phyloP scores from a whole-genome alignment of 2,797 vertebrate genomes.

The Sebastiscus tertius region DNA sequence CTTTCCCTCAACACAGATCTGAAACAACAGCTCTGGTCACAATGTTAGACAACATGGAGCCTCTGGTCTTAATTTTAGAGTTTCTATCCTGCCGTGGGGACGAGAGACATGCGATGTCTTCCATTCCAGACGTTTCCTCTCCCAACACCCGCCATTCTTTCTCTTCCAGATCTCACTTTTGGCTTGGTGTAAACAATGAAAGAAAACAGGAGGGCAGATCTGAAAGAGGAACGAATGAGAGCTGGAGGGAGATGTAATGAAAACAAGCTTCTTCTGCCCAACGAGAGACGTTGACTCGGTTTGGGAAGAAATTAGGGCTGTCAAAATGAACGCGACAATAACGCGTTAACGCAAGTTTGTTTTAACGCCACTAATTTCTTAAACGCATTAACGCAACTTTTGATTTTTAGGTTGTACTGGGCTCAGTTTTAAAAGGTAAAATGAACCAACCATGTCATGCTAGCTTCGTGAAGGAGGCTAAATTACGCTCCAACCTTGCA shows the following conservation, averaged over 20 bases:
- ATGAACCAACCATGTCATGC: no score
- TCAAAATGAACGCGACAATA: no score
- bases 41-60: conserved; percentile 7
- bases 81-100: conserved; percentile 16
- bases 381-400: no score
- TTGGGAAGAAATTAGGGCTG: not conserved
- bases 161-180: conserved; percentile 37
- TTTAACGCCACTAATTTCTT: no score
- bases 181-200: conserved; percentile 46
- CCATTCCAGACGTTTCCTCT: conserved; percentile 22
- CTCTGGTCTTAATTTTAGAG: conserved; percentile 23
- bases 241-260: not conserved
- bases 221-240: conserved; percentile 27
- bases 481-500: no score
- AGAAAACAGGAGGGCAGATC: conserved; percentile 12
- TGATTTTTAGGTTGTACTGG: no score
- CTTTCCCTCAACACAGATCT: not conserved
- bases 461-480: no score
- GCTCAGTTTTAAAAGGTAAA: no score
- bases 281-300: not conserved
- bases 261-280: not conserved
- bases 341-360: no score
- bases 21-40: conserved; percentile 13
- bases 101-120: conserved; percentile 4
- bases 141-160: not conserved